Evolutionary conservation across 2,113 vertebrate species (phyloP), one percentile per base, ranked within the genome.

Genomic region (Mustela nigripes): DNA sequence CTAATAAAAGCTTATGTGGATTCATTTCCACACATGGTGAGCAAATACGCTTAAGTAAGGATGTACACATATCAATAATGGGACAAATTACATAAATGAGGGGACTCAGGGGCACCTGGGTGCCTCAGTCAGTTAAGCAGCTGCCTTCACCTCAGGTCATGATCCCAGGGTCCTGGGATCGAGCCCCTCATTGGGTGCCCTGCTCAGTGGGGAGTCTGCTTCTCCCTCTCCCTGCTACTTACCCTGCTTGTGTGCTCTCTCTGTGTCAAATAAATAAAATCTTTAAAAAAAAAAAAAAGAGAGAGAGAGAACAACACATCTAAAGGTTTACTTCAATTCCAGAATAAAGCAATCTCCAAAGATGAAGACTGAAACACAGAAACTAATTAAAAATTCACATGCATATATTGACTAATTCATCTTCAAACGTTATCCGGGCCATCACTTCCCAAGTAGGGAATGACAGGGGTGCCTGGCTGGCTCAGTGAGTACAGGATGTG

Each of bases 1-100:
- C 98, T 98, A 93, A 97, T 97, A 98, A 98, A 97, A 98, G 79
- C 97, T 98, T 98, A 81, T 97, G 94, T 98, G 96, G 82, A 88
- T 88, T 96, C 74, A 58, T 94, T 96, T 89, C 89, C 62, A 93
- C 62, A 96, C 63, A 71, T 48, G 24, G 87, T 74, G 56, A 95
- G 50, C n/a, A 85, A 88, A 58, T 89, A 74, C 26, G 82, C 53
- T 90, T 93, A 58, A 67, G 87, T 56, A 73, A 96, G 71, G 39
- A 83, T 71, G 33, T 76, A 76, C 18, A 60, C 58, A 28, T 21
- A 73, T 33, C 73, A 71, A 74, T 89, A 74, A 93, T 24, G 31
- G 69, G 31, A 50, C 39, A 89, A 93, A 28, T 94, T 94, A 90
- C 22, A 93, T 28, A 92, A 95, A 85, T 62, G 53, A 67, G 14